Evolutionary conservation across 2,888 invertebrate species (phyloP), one percentile per base, ranked within the genome.

Genomic region (Macaria liturata): DNA sequence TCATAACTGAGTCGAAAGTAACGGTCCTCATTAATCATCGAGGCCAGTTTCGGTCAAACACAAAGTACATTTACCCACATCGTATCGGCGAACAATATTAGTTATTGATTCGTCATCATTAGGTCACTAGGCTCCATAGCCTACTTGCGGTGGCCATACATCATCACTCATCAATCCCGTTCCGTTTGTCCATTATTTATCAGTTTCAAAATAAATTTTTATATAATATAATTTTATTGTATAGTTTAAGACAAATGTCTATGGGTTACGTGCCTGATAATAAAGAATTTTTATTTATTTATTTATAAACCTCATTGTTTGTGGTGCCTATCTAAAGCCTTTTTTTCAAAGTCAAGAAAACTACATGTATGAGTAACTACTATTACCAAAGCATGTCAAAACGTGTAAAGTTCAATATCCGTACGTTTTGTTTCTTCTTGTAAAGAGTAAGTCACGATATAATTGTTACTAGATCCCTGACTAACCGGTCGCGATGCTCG

Each of bases 11-110:
- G 82, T 84, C 81, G 84, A 83, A 78, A 77, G 68, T 91, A 91
- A 91, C 91, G 90, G 90, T 86, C 66, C 75, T 80, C 82, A 81
- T 91, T 91, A 89, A 88, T 88, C 86, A 91, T 89, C 80, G 83
- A 78, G 91, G 91, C 87, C 86, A 84, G 74, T 80, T 80, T 83
- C 82, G 80, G 82, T 84, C 85, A 84, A 80, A 82, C 77, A 68
- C 75, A 75, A 75, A 78, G 75, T 68, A 66, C 76, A 78, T 74
- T 75, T 80, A 73, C 69, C 64, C 57, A 69, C 65, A 71, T 74
- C 74, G 70, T 70, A 71, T 74, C 74, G 70, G 70, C 62, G 75
- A 79, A 81, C 81, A 81, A 83, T 81, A 83, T 80, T 74, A 71
- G 76, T 76, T 78, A 80, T 74, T 76, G 81, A 83, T 83, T 84